A percentile compares a stretch with the other conserved stretches of the same genome.
phyloP scores from a whole-genome alignment of 2,888 invertebrate species.

The Philhelius pedissequus region DNA sequence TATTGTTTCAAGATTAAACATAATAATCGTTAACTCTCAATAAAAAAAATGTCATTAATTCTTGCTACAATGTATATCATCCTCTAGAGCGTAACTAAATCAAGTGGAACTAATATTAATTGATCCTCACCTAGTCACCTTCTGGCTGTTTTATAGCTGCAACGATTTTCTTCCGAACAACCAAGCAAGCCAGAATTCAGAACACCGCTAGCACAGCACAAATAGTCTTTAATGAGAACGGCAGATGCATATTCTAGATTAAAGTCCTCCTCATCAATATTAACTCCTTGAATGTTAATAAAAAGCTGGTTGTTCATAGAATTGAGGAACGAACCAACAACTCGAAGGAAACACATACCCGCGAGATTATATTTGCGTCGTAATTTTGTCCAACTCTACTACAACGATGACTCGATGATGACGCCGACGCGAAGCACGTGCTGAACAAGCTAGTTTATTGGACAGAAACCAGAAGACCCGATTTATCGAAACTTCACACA shows the following conservation, averaged over 20 bases:
- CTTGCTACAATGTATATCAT: conserved; percentile 8
- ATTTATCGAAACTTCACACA: conserved; percentile 5
- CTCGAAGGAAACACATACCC: not conserved
- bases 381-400: not conserved
- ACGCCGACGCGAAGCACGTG: conserved; percentile 35
- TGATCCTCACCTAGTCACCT: conserved; percentile 29
- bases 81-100: not conserved
- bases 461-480: not conserved
- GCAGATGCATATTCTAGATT: conserved; percentile 48
- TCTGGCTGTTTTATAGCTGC: conserved; percentile 12
- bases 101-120: conserved; percentile 48
- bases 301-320: conserved; percentile 14
- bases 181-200: not conserved
- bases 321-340: not conserved
- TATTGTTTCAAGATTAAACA: not conserved
- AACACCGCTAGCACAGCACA: not conserved
- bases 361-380: not conserved
- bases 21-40: conserved; percentile 23
- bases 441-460: conserved; percentile 14
- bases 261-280: conserved; percentile 35
- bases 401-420: not conserved
- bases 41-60: conserved; percentile 32
- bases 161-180: conserved; percentile 2
- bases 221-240: conserved; percentile 22
- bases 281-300: conserved; percentile 8